These are phyloP conservation scores for Falco concolor DNA, from an alignment of 2,797 vertebrate genomes.

Conservation along the genomic window DNA sequence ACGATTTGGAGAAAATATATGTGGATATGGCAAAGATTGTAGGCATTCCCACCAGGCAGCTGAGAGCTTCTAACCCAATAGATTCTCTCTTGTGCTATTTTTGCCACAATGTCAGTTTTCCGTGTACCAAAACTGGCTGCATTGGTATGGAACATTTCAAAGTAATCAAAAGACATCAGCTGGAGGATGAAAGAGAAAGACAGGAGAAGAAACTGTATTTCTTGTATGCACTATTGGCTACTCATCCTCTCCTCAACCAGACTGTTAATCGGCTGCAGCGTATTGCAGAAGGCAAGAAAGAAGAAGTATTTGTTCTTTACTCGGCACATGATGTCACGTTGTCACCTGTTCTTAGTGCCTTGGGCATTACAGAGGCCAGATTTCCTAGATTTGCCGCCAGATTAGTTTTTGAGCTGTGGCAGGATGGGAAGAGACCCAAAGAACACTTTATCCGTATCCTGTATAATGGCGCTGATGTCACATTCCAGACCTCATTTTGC, in stretches of 20 bases:
- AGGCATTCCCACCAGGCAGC: slow-evolving; percentile 83
- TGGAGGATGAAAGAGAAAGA: slow-evolving; percentile 88
- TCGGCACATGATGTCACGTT: slow-evolving; percentile 94
- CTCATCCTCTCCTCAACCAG: slow-evolving; percentile 90
- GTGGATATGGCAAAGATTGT: slow-evolving; percentile 86
- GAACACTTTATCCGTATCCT: slow-evolving; percentile 86
- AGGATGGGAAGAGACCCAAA: slow-evolving; percentile 76
- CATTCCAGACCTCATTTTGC: slow-evolving; percentile 91
- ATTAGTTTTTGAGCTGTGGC: slow-evolving; percentile 94
- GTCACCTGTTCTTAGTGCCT: slow-evolving; percentile 90
- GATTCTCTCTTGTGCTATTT: slow-evolving; percentile 93
- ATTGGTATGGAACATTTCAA: slow-evolving; percentile 86
- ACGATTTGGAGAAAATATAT: slow-evolving; percentile 83
- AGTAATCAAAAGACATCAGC: slow-evolving; percentile 89
- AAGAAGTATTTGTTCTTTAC: slow-evolving; percentile 84
- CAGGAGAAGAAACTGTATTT: slow-evolving; percentile 83
- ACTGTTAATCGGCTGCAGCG: slow-evolving; percentile 84
- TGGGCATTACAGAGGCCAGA: slow-evolving; percentile 86
- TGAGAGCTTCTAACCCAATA: slow-evolving; percentile 91
- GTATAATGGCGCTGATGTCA: slow-evolving; percentile 94
- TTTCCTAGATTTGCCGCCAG: slow-evolving; percentile 94
- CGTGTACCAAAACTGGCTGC: slow-evolving; percentile 82
- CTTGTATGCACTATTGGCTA: slow-evolving; percentile 86
- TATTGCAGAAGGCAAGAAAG: slow-evolving; percentile 73
- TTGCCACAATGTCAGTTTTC: slow-evolving; percentile 90